Base-by-base conservation (phyloP, 2,888 invertebrate species). In the Helleia helle region DNA sequence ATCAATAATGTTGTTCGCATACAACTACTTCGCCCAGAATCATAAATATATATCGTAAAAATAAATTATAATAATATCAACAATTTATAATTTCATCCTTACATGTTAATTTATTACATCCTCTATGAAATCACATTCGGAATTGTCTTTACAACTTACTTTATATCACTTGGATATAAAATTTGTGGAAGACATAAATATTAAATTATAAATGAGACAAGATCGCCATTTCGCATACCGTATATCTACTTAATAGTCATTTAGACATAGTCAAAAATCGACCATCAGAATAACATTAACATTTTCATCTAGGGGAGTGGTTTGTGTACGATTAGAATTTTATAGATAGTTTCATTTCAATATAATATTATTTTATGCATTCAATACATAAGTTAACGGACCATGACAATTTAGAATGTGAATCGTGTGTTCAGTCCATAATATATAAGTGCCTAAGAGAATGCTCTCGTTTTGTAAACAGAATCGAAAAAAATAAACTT, bases 321-420 rank as follows among this genome's bases (percentile, higher is more conserved):
- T 81, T 73, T 70, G 71, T 72, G 70, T 73, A 66, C 72, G 67
- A 62, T 71, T 73, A 76, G 70, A 66, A 58, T 65, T 71, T 63
- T 63, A 69, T 64, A 60, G 42, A 46, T 54, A 62, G 59, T 71
- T n/a, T 71, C 61, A 67, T 66, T 61, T 71, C 71, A 66, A 71
- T 72, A 70, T 70, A n/a, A n/a, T n/a, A 63, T 62, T 68, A 64
- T 71, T 57, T 61, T 69, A 51, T 54, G 45, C 71, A 65, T 71
- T 71, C 67, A 71, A 70, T 71, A 71, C 68, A 56, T 73, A 68
- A 75, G 71, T 73, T 72, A 77, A 75, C 80, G 76, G 70, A 77
- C 80, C 83, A 81, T 80, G 83, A 83, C 80, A 81, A 49, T 45
- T 45, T 42, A 48, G 45, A 51, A 44, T 48, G 48, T 45, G 49